These are phyloP conservation scores for Synergus gifuensis DNA, from an alignment of 2,888 invertebrate genomes.

Conservation along the genomic window DNA sequence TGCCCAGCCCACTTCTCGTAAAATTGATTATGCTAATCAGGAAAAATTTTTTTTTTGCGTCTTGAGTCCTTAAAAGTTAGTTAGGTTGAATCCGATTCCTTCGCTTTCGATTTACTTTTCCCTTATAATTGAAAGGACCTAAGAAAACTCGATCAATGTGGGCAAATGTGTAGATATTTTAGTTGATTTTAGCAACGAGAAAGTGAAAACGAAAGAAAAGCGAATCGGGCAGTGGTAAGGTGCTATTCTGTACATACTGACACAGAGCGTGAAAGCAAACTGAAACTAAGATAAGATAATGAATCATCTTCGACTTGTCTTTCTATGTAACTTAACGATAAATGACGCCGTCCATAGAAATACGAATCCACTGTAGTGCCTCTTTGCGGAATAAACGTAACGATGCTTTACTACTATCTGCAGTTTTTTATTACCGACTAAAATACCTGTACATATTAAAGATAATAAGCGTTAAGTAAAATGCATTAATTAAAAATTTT, in stretches of 20 bases:
- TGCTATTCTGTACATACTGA: slow-evolving; percentile 62
- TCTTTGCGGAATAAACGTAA: slow-evolving; percentile 55
- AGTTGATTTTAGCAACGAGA: not conserved
- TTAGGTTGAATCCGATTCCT: slow-evolving; percentile 28
- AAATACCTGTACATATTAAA: not conserved
- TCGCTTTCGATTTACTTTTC: slow-evolving; percentile 34
- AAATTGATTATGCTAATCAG: slow-evolving; percentile 27
- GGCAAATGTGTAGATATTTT: slow-evolving; percentile 33
- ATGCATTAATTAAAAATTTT: too few relatives aligned
- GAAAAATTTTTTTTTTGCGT: slow-evolving; percentile 1
- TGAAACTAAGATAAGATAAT: slow-evolving; percentile 39
- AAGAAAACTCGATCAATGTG: slow-evolving; percentile 26
- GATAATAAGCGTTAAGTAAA: not conserved
- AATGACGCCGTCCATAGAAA: slow-evolving; percentile 37
- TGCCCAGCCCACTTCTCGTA: slow-evolving; percentile 25
- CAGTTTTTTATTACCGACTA: not conserved
- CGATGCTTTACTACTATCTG: slow-evolving; percentile 49
- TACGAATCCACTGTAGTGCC: slow-evolving; percentile 45
- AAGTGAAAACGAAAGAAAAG: slow-evolving; percentile 25
- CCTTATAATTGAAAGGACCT: slow-evolving; percentile 32
- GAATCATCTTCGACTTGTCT: slow-evolving; percentile 39
- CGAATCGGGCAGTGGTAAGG: slow-evolving; percentile 46
- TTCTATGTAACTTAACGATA: slow-evolving; percentile 5
- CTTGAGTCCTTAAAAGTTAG: slow-evolving; percentile 31
- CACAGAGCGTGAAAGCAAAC: slow-evolving; percentile 48